These are phyloP conservation scores for Tineola bisselliella DNA, from an alignment of 2,888 invertebrate genomes.

Conservation along the genomic window DNA sequence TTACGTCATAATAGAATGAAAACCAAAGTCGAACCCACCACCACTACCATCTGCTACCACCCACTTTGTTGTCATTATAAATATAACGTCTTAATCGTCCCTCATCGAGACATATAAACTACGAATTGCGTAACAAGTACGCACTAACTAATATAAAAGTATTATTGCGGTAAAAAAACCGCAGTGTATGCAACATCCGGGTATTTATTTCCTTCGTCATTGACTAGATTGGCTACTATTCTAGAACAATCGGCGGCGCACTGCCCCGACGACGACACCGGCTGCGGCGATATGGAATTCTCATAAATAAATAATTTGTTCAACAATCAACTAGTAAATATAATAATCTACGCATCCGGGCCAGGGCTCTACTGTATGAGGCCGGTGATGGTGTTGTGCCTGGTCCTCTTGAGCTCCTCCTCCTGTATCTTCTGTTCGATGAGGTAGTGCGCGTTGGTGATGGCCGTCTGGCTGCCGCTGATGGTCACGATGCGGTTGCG, in stretches of 20 bases:
- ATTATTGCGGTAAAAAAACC: background rate
- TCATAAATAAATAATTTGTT: background rate
- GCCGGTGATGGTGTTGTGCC: constrained; percentile 83
- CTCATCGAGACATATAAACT: no score
- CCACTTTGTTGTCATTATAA: no score
- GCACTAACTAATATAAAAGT: background rate
- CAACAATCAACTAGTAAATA: background rate
- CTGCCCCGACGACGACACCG: background rate
- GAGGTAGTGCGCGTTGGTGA: constrained; percentile 91
- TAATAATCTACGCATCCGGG: background rate
- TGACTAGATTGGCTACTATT: constrained; percentile 8
- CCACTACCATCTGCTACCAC: no score
- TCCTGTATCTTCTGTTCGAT: constrained; percentile 97
- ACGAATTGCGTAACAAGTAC: background rate
- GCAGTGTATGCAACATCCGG: background rate
- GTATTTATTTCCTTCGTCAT: background rate
- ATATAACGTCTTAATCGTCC: no score
- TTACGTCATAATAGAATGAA: background rate
- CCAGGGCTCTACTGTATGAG: constrained; percentile 71
- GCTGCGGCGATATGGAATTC: background rate
- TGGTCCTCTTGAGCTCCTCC: constrained; percentile 94
- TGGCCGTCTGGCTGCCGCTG: constrained; percentile 88
- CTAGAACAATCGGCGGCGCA: background rate
- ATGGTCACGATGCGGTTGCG: constrained; percentile 97
- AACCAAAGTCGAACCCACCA: no score